Evolutionary conservation across 2,113 vertebrate genomes (phyloP), one percentile per base, ranked within the genome.

Genomic region (Hyperopisus bebe): DNA sequence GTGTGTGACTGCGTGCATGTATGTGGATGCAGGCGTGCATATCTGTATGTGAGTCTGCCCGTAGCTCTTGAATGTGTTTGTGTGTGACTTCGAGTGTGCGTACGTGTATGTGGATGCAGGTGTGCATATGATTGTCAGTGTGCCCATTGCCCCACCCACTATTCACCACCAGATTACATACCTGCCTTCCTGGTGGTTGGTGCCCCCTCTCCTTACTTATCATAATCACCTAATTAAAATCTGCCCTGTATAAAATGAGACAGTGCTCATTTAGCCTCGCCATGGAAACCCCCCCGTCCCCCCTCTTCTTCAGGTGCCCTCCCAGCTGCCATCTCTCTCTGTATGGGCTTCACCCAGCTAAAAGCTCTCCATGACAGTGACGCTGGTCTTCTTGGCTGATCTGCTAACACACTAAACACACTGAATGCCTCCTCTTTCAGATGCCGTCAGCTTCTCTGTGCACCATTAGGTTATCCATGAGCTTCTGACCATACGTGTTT

Each of bases 11-110:
- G 13, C 3, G 51, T 19, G 17, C 51, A 5, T 15, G 51, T 53
- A 47, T 10, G 13, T 21, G 42, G 42, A 17, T 53, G 51, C 51
- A 53, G 17, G 15, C 0, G 55, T 58, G 55, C 89, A 58, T 88
- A 66, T 91, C 88, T 87, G 3, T 27, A 91, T 39, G 47, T 85
- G 50, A 42, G 19, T 92, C 3, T 58, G 0, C 85, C 42, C 31
- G 44, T 13, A 39, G 87, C 44, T 0, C n/a, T 74, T 10, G 42
- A 24, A 62, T 62, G 58, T 62, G 24, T 62, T 74, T 46, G 19
- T 48, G 53, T 55, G 53, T 55, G 53, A 21, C 4, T 55, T 0
- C 42, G 42, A 44, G 42, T 44, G 42, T 50, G 48, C 48, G 51
- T 58, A 2, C 6, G 9, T 66, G 62, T 27, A 44, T 47, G 39